Evolutionary conservation across 2,888 invertebrate genomes (phyloP).

Genomic region (Stenodera caucasica): DNA sequence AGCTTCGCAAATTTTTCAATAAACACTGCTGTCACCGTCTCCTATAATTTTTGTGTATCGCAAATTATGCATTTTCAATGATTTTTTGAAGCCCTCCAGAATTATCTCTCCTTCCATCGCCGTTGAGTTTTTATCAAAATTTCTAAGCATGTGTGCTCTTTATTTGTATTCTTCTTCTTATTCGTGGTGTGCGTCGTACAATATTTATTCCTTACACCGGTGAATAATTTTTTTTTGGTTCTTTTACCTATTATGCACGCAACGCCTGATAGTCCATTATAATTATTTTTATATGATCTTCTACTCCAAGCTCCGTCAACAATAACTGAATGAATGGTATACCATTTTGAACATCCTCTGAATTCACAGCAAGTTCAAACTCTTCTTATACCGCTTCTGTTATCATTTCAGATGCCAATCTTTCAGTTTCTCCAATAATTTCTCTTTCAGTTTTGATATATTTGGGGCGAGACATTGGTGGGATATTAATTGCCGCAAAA

Average conservation of each 20-base stretch:
- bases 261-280: conserved; percentile 17
- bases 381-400: conserved; percentile 15
- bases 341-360: conserved; percentile 29
- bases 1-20: conserved; percentile 20
- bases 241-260: conserved; percentile 17
- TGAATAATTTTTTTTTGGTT: conserved; percentile 26
- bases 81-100: conserved; percentile 21
- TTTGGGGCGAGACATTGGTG: conserved; percentile 7
- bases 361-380: conserved; percentile 21
- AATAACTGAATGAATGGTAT: conserved; percentile 29
- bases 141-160: conserved; percentile 26
- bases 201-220: conserved; percentile 30
- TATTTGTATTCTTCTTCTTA: conserved; percentile 8
- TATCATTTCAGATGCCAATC: conserved; percentile 11
- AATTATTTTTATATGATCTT: conserved; percentile 25
- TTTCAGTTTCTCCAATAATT: conserved; percentile 10
- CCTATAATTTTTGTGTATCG: conserved; percentile 23
- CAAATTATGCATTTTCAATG: conserved; percentile 20
- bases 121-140: conserved; percentile 26
- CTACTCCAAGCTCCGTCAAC: conserved; percentile 35
- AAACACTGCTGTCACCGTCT: conserved; percentile 28
- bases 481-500: conserved; percentile 10
- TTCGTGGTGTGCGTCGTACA: conserved; percentile 17
- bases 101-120: conserved; percentile 28
- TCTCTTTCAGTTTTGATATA: background rate